These are phyloP conservation scores for Temnothorax longispinosus DNA, from an alignment of 1,140 invertebrate species.

Conservation along the genomic window DNA sequence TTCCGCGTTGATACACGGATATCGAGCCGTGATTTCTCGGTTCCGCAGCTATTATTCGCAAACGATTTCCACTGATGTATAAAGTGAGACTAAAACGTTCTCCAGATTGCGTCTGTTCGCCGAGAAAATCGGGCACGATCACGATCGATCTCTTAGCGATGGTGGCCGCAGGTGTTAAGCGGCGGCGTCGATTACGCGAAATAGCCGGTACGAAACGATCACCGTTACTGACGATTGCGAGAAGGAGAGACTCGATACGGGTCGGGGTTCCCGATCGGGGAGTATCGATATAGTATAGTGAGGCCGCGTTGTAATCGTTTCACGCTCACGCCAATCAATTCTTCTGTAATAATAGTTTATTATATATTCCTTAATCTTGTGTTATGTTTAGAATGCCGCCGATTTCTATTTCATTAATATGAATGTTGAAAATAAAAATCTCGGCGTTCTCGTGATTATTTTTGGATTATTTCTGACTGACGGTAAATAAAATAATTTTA, in stretches of 20 bases:
- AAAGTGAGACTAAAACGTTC: not conserved
- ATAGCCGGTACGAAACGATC: slow-evolving; percentile 15
- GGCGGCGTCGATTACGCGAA: slow-evolving; percentile 34
- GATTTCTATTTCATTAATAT: not conserved
- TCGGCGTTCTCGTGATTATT: not conserved
- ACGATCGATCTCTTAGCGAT: not conserved
- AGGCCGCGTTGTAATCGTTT: not conserved
- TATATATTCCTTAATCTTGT: slow-evolving; percentile 28
- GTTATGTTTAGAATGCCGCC: slow-evolving; percentile 24
- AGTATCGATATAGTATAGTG: not conserved
- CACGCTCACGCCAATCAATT: slow-evolving; percentile 6
- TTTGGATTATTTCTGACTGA: not conserved
- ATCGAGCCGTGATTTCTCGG: not conserved
- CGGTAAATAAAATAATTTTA: not conserved
- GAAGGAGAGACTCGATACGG: not conserved
- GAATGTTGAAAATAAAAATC: not conserved
- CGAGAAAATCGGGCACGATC: not conserved
- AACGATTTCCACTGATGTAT: not conserved
- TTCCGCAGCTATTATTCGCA: not conserved
- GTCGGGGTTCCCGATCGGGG: not conserved
- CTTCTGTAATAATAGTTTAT: slow-evolving; percentile 7
- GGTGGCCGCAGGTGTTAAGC: slow-evolving; percentile 43
- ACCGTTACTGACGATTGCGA: slow-evolving; percentile 28
- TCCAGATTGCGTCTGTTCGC: not conserved
- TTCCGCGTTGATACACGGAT: not conserved